phyloP scores from a whole-genome alignment of 53 echinoderm and acorn worm species.

The Echinometra lucunter region DNA sequence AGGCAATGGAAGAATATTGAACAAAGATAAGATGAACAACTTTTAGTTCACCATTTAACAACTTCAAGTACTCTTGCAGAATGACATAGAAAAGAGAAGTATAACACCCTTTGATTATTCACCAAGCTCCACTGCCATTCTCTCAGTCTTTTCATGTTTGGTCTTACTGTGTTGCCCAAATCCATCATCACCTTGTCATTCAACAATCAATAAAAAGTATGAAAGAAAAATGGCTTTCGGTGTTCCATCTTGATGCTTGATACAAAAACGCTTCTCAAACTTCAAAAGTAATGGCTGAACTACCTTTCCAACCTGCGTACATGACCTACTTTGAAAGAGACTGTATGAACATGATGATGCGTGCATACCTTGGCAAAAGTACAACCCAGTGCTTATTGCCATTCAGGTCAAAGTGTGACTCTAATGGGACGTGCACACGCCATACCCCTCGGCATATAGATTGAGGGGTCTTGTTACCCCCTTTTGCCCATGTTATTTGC shows the following conservation, averaged over 20 bases:
- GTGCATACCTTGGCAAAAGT: background rate
- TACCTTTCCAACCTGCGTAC: background rate
- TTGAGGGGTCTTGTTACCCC: conserved; percentile 35
- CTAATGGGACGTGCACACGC: conserved; percentile 16
- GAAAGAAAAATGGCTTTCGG: too few relatives aligned
- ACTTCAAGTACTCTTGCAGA: too few relatives aligned
- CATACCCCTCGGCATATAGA: conserved; percentile 56
- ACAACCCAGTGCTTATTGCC: conserved; percentile 8
- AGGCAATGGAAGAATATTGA: too few relatives aligned
- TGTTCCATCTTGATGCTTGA: background rate
- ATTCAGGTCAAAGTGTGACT: conserved; percentile 15
- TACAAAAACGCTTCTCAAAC: background rate
- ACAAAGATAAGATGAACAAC: too few relatives aligned
- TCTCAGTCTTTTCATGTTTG: too few relatives aligned
- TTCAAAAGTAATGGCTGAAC: background rate
- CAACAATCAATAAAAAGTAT: too few relatives aligned
- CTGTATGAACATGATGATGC: background rate
- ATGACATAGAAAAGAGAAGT: too few relatives aligned
- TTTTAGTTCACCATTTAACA: too few relatives aligned
- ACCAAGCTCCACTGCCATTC: too few relatives aligned
- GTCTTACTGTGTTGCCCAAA: too few relatives aligned
- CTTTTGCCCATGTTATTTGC: background rate
- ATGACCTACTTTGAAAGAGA: background rate
- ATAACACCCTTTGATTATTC: too few relatives aligned
- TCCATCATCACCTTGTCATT: too few relatives aligned